Percentiles rank a stretch among this genome's conserved stretches.
Conservation (phyloP, 2,797 vertebrate species). For the Sebastes iracundus region DNA sequence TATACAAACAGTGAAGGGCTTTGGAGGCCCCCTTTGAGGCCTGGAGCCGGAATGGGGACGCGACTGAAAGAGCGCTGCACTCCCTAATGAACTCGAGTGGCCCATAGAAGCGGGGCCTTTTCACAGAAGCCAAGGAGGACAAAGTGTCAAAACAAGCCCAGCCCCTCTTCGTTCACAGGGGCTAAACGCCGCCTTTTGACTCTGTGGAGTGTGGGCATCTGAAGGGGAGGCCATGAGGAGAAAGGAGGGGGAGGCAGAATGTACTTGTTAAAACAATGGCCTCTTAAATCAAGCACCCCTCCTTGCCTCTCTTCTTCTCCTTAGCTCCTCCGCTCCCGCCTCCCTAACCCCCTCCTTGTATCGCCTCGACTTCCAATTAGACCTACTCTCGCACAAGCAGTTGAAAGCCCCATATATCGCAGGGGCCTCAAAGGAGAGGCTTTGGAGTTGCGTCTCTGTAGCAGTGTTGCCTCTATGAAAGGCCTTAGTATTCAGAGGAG, state of each 20-base stretch:
- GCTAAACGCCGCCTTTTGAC: conserved; percentile 85
- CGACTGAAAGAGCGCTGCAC: conserved; percentile 79
- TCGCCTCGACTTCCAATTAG: conserved; percentile 74
- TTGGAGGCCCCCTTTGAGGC: conserved; percentile 79
- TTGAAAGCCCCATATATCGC: conserved; percentile 69
- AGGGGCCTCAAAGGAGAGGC: conserved; percentile 69
- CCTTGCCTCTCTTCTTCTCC: conserved; percentile 68
- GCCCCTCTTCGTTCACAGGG: conserved; percentile 76
- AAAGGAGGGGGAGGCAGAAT: conserved; percentile 78
- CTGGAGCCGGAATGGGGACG: conserved; percentile 75
- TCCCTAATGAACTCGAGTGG: conserved; percentile 87
- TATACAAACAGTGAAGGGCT: conserved; percentile 81
- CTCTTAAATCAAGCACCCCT: conserved; percentile 78
- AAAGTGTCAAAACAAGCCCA: conserved; percentile 87
- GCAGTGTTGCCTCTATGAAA: conserved; percentile 66
- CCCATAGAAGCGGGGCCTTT: conserved; percentile 78
- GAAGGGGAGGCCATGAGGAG: conserved; percentile 72
- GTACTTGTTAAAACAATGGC: conserved; percentile 82
- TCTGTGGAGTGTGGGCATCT: conserved; percentile 79
- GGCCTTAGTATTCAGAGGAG: conserved; percentile 73
- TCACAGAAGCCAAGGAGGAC: conserved; percentile 79
- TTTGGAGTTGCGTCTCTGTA: conserved; percentile 73
- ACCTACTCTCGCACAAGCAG: conserved; percentile 69
- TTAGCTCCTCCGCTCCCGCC: conserved; percentile 50
- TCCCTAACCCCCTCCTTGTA: conserved; percentile 56